phyloP scores from a whole-genome alignment of 2,113 vertebrate genomes.

The Pipa parva region DNA sequence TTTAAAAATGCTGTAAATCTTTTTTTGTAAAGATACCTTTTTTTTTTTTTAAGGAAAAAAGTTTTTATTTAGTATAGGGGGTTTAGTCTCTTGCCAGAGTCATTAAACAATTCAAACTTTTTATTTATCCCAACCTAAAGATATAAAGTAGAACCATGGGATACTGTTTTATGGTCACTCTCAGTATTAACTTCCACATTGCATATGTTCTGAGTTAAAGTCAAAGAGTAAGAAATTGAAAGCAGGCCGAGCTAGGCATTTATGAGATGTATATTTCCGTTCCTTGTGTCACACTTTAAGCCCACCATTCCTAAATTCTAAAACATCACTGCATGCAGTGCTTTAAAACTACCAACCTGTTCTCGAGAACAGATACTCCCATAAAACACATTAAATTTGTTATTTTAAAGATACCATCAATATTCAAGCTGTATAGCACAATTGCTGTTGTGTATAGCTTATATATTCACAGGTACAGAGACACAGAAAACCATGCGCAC shows the following conservation, averaged over 20 bases:
- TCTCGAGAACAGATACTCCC: constrained; percentile 11
- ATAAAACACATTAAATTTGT: not conserved
- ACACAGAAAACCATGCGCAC: too few species aligned
- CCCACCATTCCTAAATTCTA: constrained; percentile 38
- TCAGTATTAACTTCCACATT: constrained; percentile 32
- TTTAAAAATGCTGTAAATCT: too few species aligned
- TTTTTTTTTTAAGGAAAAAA: too few species aligned
- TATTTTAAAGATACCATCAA: too few species aligned
- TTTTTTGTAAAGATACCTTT: too few species aligned
- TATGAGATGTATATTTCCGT: constrained; percentile 23
- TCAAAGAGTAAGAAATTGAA: constrained; percentile 25
- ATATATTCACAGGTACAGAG: too few species aligned
- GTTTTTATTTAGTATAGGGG: too few species aligned
- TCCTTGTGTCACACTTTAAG: constrained; percentile 27
- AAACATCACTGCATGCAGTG: constrained; percentile 17
- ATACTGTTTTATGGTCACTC: constrained; percentile 19
- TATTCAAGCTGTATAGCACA: fast-evolving
- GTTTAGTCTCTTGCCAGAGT: constrained; percentile 10
- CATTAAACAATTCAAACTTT: not conserved
- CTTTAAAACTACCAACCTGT: constrained; percentile 17
- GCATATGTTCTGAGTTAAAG: constrained; percentile 22
- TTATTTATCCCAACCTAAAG: constrained; percentile 7
- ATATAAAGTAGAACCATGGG: constrained; percentile 2
- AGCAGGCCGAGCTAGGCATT: constrained; percentile 25
- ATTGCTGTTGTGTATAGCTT: not conserved